Evolutionary conservation across 2,113 vertebrate genomes (phyloP), one percentile per base, ranked within the genome.

Genomic region (Barnardius zonarius): DNA sequence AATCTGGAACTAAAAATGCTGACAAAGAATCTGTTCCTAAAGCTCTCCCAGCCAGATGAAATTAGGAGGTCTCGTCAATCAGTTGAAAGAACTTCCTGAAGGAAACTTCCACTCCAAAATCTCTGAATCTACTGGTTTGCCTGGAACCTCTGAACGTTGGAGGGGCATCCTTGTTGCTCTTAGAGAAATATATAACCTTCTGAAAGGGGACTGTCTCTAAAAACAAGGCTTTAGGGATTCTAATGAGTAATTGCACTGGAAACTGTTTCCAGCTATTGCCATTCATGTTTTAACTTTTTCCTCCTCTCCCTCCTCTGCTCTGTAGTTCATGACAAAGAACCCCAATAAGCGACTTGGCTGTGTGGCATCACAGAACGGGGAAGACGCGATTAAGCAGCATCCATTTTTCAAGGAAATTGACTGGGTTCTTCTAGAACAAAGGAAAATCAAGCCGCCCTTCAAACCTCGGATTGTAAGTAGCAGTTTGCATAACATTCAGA

Each of bases 251-350:
- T 24, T 64, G 64, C 72, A 44, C 3, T 8, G 41, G 43, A 83
- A 63, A 69, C 46, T 4, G 7, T 82, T 84, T 62, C 30, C 3
- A 31, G 30, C 15, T 48, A 20, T 54, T 49, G 20, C 44, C 30
- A 46, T 78, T 93, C 12, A 37, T 35, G 9, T 73, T 63, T 12
- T 86, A 59, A 17, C 80, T 69, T 95, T 69, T 85, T 61, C 20
- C 51, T 89, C 13, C 46, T 75, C 23, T 97, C 57, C 62, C 13
- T 86, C 43, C 12, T 9, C n/a, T 48, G 16, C 23, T 27, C 43
- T 85, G 24, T 74, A 99, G 99, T 99, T 99, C 95, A 99, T 99
- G 99, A 99, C 99, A 35, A 99, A 99, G 98, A 99, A 99, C 95
- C 99, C 99, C 6, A 98, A 98, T 92, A 99, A 99, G 96, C 98